These are phyloP conservation scores for Caenorhabditis sp. DNA, from an alignment of 2,888 invertebrate genomes.

Conservation along the genomic window DNA sequence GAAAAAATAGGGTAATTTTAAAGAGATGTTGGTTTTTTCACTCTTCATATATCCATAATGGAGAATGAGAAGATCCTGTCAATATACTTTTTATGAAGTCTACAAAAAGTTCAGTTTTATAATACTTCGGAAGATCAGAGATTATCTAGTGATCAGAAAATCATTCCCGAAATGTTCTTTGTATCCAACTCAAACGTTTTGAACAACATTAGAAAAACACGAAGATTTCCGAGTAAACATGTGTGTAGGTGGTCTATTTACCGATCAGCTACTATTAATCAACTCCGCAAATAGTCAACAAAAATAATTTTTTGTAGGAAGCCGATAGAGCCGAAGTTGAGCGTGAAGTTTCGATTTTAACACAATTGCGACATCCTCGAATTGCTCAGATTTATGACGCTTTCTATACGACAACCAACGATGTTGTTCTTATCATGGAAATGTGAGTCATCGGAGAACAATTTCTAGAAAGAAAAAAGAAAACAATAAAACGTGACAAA, in stretches of 20 bases:
- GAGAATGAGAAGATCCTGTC: too few species aligned
- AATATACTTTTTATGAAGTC: too few species aligned
- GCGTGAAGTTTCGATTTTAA: slow-evolving; percentile 87
- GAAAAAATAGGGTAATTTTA: too few species aligned
- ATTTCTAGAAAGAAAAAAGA: neutral
- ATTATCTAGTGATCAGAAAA: neutral
- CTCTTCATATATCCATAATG: too few species aligned
- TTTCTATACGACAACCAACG: slow-evolving; percentile 83
- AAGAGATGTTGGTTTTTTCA: too few species aligned
- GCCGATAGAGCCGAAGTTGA: slow-evolving; percentile 66
- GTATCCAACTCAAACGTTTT: neutral
- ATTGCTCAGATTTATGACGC: slow-evolving; percentile 97
- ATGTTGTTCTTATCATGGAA: slow-evolving; percentile 95
- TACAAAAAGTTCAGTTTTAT: too few species aligned
- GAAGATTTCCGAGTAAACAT: too few species aligned
- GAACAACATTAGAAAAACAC: neutral
- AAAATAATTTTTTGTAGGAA: slow-evolving; percentile 37
- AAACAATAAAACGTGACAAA: neutral
- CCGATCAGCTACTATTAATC: too few species aligned
- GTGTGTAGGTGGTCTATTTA: too few species aligned
- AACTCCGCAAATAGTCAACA: neutral
- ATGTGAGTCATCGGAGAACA: slow-evolving; percentile 79
- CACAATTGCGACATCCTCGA: slow-evolving; percentile 88
- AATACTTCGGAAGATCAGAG: too few species aligned
- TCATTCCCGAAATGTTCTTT: neutral